These are phyloP conservation scores for Porites rus DNA, from an alignment of 92 coral and sea anemone species.

Conservation along the genomic window DNA sequence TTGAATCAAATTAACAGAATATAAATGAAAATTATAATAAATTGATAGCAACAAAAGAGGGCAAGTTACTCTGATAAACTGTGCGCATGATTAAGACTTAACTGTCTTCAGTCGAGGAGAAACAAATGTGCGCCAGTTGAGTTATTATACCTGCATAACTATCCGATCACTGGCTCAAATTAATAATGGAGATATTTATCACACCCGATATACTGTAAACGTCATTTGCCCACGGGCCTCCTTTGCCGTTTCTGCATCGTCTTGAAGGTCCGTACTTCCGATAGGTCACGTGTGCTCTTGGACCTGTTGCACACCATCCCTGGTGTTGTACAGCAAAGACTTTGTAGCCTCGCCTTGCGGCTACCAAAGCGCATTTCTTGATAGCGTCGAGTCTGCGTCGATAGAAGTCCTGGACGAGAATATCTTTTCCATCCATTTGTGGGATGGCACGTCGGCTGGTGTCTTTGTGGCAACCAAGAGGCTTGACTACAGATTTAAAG, in stretches of 20 bases:
- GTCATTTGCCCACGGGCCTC: slow-evolving; percentile 70
- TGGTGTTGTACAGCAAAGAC: slow-evolving; percentile 60
- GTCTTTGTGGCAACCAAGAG: slow-evolving; percentile 39
- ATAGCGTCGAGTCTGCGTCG: slow-evolving; percentile 48
- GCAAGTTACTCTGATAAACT: no score
- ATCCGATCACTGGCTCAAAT: background rate
- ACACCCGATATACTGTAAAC: slow-evolving; percentile 40
- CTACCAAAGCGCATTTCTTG: slow-evolving; percentile 43
- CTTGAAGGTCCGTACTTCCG: slow-evolving; percentile 55
- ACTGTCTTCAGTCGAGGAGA: no score
- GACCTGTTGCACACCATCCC: slow-evolving; percentile 62
- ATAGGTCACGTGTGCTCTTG: slow-evolving; percentile 62
- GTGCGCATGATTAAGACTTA: no score
- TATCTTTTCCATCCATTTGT: slow-evolving; percentile 19
- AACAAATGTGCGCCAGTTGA: no score
- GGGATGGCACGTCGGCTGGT: slow-evolving; percentile 36
- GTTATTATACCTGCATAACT: no score
- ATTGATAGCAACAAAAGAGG: no score
- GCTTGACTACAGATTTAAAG: background rate
- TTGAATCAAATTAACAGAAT: no score
- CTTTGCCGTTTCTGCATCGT: slow-evolving; percentile 57
- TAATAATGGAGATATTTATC: background rate
- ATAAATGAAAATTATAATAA: no score
- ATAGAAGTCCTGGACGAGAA: slow-evolving; percentile 21
- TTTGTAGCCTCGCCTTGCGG: slow-evolving; percentile 20